phyloP scores from a whole-genome alignment of 2,888 invertebrate species.

The Caenorhabditis imperialis region DNA sequence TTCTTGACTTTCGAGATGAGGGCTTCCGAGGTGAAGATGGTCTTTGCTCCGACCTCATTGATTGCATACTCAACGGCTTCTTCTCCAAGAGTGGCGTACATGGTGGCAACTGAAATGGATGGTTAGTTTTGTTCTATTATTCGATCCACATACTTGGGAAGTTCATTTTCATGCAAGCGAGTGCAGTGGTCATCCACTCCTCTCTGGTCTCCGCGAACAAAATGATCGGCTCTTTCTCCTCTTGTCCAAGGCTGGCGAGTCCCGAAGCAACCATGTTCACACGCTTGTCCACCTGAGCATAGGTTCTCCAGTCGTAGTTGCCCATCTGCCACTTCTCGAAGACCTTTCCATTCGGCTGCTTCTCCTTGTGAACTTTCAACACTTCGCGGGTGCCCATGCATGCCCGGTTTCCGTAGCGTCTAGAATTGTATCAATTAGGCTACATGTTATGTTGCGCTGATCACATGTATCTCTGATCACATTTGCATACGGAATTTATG shows the following conservation, averaged over 20 bases:
- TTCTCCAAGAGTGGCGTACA: slow-evolving; percentile 96
- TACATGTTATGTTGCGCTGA: too few relatives aligned
- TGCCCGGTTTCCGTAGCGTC: slow-evolving; percentile 58
- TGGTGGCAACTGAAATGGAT: slow-evolving; percentile 86
- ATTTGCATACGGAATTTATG: background rate
- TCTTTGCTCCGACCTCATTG: slow-evolving; percentile 94
- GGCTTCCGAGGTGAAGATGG: slow-evolving; percentile 93
- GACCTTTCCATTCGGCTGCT: slow-evolving; percentile 92
- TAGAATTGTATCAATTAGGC: too few relatives aligned
- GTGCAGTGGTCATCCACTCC: slow-evolving; percentile 97
- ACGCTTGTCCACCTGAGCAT: slow-evolving; percentile 62
- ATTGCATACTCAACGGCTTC: slow-evolving; percentile 96
- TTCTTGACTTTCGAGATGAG: slow-evolving; percentile 80
- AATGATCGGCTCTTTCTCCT: slow-evolving; percentile 82
- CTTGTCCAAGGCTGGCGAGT: slow-evolving; percentile 84
- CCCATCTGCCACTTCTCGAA: slow-evolving; percentile 86
- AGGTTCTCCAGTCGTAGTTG: slow-evolving; percentile 72
- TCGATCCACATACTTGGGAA: slow-evolving; percentile 83
- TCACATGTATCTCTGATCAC: too few relatives aligned
- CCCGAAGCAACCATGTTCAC: slow-evolving; percentile 81
- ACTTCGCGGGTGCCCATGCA: slow-evolving; percentile 80
- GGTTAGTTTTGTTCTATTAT: background rate
- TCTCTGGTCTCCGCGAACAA: slow-evolving; percentile 97
- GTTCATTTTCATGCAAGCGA: slow-evolving; percentile 94
- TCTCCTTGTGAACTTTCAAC: slow-evolving; percentile 90